Evolutionary conservation across 2,888 invertebrate species (phyloP), one percentile per base, ranked within the genome.

Genomic region (Ennomos erosarius): DNA sequence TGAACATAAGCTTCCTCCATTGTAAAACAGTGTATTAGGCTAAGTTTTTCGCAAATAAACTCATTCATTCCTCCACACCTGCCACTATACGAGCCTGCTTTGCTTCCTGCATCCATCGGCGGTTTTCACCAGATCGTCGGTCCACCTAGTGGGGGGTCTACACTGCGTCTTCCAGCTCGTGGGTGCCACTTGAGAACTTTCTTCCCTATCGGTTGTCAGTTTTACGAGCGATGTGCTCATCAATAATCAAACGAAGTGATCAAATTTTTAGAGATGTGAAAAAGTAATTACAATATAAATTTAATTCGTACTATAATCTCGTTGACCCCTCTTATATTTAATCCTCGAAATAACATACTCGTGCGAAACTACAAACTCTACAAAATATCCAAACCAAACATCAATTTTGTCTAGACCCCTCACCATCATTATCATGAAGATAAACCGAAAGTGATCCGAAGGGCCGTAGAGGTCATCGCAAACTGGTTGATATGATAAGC

Each of bases 321-420:
- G 67, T 75, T 78, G 75, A 81, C 79, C 81, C 80, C 72, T 75
- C 68, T 77, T 76, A 72, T 75, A 68, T 70, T 53, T 45, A 75
- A 78, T 79, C 74, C 67, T 66, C 61, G 72, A 74, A 76, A 67
- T 74, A 85, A 76, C 71, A 70, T 87, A 88, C 79, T 72, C 88
- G 89, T 90, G 89, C 82, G 89, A 90, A 84, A 64, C 55, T 36
- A 51, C 37, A 63, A 65, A 61, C 55, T 55, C 12, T 26, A 61
- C 50, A 26, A 26, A 26, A 26, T 26, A 26, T 26, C 26, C 26
- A 6, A 26, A 26, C 33, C 44, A 42, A 35, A 12, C 12, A 5
- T 13, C 79, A 70, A 78, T 0, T 64, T 38, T 65, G 70, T 36
- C 10, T 39, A 58, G 74, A 76, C 8, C 73, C 59, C 12, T 62